phyloP scores from a whole-genome alignment of 2,888 invertebrate genomes.

The Drosophila dives region DNA sequence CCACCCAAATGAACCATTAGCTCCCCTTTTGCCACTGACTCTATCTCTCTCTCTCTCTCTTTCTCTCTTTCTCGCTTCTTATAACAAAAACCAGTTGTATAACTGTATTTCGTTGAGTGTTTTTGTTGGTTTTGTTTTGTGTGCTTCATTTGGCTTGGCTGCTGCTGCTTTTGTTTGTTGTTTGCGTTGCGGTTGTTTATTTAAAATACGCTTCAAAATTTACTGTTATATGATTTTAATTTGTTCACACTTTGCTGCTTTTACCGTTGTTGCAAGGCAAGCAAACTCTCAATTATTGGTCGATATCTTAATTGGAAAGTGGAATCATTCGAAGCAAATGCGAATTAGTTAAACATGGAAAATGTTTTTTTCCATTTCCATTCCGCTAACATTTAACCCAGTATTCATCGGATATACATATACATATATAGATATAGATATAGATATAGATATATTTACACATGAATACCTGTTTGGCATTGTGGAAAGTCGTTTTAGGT shows the following conservation, averaged over 20 bases:
- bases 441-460: neutral
- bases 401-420: neutral
- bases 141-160: constrained; percentile 18
- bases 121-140: constrained; percentile 15
- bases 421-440: neutral
- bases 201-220: constrained; percentile 78
- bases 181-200: constrained; percentile 46
- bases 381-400: constrained; percentile 1
- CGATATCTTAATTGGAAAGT: constrained; percentile 61
- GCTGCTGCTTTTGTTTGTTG: constrained; percentile 14
- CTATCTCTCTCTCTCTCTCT: neutral
- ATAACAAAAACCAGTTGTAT: constrained; percentile 31
- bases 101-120: constrained; percentile 38
- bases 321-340: constrained; percentile 21
- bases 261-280: neutral
- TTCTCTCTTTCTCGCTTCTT: neutral
- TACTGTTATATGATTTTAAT: constrained; percentile 78
- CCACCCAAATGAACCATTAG: constrained; percentile 25
- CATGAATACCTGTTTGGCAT: neutral
- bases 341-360: neutral
- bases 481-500: constrained; percentile 23
- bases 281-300: neutral
- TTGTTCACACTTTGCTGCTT: constrained; percentile 52
- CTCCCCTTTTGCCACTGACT: neutral
- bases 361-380: neutral